Evolutionary conservation across 2,797 vertebrate genomes (phyloP).

Genomic region (Neosilurus mollespiculum): DNA sequence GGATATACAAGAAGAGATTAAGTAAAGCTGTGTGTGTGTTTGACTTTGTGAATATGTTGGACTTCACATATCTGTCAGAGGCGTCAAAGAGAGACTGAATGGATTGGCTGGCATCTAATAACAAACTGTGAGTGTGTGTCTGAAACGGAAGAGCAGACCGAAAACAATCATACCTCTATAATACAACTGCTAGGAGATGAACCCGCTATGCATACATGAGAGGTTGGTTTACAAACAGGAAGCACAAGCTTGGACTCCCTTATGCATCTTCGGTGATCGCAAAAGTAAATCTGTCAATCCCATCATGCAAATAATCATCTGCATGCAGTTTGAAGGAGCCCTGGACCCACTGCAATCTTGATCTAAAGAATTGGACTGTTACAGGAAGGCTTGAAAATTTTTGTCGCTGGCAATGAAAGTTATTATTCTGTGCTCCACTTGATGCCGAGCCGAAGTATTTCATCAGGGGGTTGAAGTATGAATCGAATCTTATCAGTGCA

Average conservation of each 20-base stretch:
- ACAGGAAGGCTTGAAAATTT: neutral
- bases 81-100: neutral
- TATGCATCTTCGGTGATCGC: neutral
- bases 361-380: neutral
- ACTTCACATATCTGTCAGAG: neutral
- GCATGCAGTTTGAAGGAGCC: conserved; percentile 21
- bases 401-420: neutral
- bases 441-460: no score
- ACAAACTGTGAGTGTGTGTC: neutral
- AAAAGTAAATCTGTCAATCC: neutral
- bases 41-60: neutral
- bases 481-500: neutral
- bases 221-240: neutral
- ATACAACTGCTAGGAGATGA: neutral
- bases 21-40: neutral
- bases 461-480: neutral
- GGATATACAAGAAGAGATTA: neutral
- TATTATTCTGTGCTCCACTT: neutral
- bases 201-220: no score
- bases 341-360: neutral
- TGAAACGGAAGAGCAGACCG: neutral
- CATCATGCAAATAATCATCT: conserved; percentile 21
- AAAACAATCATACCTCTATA: conserved; percentile 3
- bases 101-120: neutral
- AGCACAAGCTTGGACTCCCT: neutral